These are phyloP conservation scores for Cephus nigrinus DNA, from an alignment of 2,888 invertebrate genomes.

Conservation along the genomic window DNA sequence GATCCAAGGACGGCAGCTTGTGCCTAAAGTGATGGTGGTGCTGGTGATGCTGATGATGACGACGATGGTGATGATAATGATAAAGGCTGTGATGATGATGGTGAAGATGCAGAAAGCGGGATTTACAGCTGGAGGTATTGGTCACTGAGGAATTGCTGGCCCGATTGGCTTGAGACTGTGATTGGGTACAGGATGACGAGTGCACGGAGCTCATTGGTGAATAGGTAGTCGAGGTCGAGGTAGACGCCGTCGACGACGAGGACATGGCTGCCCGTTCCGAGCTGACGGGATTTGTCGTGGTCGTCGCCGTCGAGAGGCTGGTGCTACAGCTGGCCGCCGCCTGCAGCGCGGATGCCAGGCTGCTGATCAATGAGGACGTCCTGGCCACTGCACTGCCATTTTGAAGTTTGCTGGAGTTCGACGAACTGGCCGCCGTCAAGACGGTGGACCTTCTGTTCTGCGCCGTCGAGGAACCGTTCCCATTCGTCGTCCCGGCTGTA, in stretches of 20 bases:
- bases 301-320: slow-evolving; percentile 40
- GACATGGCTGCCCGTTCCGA: slow-evolving; percentile 27
- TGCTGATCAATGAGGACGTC: slow-evolving; percentile 49
- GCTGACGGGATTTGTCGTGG: slow-evolving; percentile 37
- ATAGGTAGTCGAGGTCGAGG: slow-evolving; percentile 13
- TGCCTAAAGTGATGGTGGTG: slow-evolving; percentile 49
- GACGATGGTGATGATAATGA: slow-evolving; percentile 46
- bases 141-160: neutral
- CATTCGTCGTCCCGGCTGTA: slow-evolving; percentile 12
- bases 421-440: slow-evolving; percentile 31
- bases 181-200: slow-evolving; percentile 25
- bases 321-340: slow-evolving; percentile 45
- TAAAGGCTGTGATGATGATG: slow-evolving; percentile 48
- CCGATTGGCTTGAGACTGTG: slow-evolving; percentile 9
- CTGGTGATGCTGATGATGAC: slow-evolving; percentile 47
- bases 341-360: slow-evolving; percentile 46
- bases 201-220: slow-evolving; percentile 22
- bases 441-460: slow-evolving; percentile 40
- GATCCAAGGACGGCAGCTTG: slow-evolving; percentile 27
- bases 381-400: slow-evolving; percentile 20
- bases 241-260: slow-evolving; percentile 26
- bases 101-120: slow-evolving; percentile 41
- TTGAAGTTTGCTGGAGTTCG: slow-evolving; percentile 18
- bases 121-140: slow-evolving; percentile 29
- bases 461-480: slow-evolving; percentile 25